Conservation (phyloP, 2,888 invertebrate species). For the Drosophila merina region DNA sequence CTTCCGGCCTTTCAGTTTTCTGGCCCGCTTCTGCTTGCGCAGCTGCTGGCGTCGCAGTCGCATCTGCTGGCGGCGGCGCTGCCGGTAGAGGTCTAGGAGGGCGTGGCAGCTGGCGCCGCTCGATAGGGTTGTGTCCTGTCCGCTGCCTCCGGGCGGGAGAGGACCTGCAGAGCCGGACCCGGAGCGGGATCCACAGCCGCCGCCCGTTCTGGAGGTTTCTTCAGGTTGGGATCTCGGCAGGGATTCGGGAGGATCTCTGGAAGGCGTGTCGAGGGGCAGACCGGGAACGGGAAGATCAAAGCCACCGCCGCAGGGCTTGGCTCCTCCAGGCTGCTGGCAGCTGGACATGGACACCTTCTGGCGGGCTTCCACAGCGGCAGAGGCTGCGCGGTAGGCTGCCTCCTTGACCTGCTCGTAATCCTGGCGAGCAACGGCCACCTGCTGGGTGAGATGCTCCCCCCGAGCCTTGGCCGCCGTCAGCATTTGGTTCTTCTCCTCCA, state of each 20-base stretch:
- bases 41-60: conserved; percentile 1
- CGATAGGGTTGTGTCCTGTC: too few relatives aligned
- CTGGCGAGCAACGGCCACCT: conserved; percentile 86
- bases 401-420: conserved; percentile 88
- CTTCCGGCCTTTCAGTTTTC: neutral
- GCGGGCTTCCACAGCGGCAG: conserved; percentile 88
- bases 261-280: too few relatives aligned
- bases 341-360: conserved; percentile 70
- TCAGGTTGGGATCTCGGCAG: too few relatives aligned
- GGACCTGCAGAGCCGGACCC: too few relatives aligned
- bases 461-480: conserved; percentile 87
- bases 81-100: conserved; percentile 14
- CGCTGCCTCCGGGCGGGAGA: too few relatives aligned
- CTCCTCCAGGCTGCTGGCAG: neutral
- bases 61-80: conserved; percentile 12
- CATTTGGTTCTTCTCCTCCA: conserved; percentile 87
- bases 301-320: neutral
- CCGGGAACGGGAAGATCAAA: too few relatives aligned
- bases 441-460: conserved; percentile 86
- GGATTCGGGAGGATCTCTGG: too few relatives aligned
- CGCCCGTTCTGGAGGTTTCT: too few relatives aligned
- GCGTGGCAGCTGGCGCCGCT: conserved; percentile 24
- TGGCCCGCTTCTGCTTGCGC: neutral
- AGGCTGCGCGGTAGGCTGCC: conserved; percentile 88
- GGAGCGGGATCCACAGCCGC: too few relatives aligned